Base-by-base conservation (phyloP, 1,140 invertebrate species). In the Scylla paramamosain region DNA sequence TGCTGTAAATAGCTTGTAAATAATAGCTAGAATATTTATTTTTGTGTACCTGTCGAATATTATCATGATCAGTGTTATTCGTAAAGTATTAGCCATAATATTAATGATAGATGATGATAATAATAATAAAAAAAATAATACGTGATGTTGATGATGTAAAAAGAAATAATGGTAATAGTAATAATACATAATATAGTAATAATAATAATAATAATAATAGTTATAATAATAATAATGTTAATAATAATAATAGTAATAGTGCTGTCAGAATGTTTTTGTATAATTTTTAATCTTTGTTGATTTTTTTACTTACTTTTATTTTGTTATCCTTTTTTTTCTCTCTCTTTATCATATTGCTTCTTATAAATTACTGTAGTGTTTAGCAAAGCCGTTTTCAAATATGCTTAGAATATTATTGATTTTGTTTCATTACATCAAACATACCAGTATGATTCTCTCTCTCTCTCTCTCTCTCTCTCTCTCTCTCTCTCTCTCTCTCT, bases 11-110 rank as follows among this genome's bases (percentile, higher is more conserved):
- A 94, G 8, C 45, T 8, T 94, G 93, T 94, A 94, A n/a, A 94
- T 94, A 94, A 90, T 94, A 94, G 87, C 16, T 90, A 94, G 86
- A 94, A 90, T 94, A 94, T 94, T 94, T 94, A 94, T 94, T 94
- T 94, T 94, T 94, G 93, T 94, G 93, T 94, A 94, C 93, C 45
- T 90, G 52, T 94, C 32, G 59, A 77, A 29, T 86, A 77, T 67
- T 67, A 77, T 88, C 89, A 28, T 90, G 6, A 67, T 84, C 29
- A n/a, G 67, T 77, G 67, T 77, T 77, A 20, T 1, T 77, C 67
- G 67, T 77, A 1, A 77, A 77, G n/a, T 77, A 77, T 77, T 77
- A 77, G 20, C 20, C 67, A 20, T 77, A 25, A 77, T 77, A 7
- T 77, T 39, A 39, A 39, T 39, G 39, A 39, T 39, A 39, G 39